Percentiles rank a stretch among this genome's conserved stretches.
phyloP scores from a whole-genome alignment of 1,140 invertebrate species.

The Epicauta chinensis region DNA sequence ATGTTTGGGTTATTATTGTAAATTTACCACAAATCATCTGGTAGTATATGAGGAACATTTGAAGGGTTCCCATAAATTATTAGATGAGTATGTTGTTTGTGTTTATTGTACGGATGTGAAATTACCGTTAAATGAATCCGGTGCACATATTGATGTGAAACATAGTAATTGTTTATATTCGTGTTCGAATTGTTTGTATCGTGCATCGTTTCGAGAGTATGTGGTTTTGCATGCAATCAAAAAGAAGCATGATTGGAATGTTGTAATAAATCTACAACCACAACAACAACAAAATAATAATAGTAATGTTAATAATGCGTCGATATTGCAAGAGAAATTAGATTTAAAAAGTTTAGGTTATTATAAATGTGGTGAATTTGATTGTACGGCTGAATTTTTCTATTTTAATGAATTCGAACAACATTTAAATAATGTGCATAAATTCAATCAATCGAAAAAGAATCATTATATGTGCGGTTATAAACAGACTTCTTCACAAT shows the following conservation, averaged over 20 bases:
- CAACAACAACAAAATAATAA: background rate
- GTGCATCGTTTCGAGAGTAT: constrained; percentile 47
- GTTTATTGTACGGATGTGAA: constrained; percentile 36
- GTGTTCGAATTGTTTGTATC: constrained; percentile 55
- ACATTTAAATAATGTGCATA: constrained; percentile 20
- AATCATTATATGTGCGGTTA: background rate
- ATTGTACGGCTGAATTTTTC: constrained; percentile 18
- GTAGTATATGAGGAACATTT: constrained; percentile 43
- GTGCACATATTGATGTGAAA: constrained; percentile 36
- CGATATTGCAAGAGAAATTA: background rate
- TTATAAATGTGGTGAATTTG: background rate
- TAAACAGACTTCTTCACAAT: constrained; percentile 2
- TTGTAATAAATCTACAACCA: too few species aligned
- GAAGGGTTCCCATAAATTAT: constrained; percentile 12
- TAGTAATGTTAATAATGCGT: background rate
- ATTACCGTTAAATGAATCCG: constrained; percentile 23
- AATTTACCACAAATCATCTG: constrained; percentile 44
- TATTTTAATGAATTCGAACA: constrained; percentile 21
- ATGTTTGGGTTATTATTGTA: constrained; percentile 51
- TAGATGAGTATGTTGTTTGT: constrained; percentile 20
- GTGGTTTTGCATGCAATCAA: constrained; percentile 48
- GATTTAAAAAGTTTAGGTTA: background rate
- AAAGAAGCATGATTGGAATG: background rate
- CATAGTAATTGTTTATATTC: constrained; percentile 50
- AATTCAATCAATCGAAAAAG: background rate